Percentiles rank a stretch among this genome's conserved stretches.
phyloP scores from a whole-genome alignment of 2,113 vertebrate species.

The Epinephelus moara region DNA sequence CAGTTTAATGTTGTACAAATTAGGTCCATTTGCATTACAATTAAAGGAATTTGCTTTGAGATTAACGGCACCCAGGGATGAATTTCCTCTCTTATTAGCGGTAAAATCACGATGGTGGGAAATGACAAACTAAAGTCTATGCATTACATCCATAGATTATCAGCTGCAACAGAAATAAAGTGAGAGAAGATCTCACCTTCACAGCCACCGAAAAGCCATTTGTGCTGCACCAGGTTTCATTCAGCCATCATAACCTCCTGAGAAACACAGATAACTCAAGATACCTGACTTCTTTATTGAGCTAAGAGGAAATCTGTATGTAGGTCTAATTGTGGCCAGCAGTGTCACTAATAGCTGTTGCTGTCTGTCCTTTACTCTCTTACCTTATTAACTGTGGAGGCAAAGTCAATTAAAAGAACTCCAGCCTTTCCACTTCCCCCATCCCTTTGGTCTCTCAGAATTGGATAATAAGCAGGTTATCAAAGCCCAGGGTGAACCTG shows the following conservation, averaged over 20 bases:
- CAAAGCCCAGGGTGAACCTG: background rate
- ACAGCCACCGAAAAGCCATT: background rate
- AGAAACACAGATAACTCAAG: conserved; percentile 45
- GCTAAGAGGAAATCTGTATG: conserved; percentile 21
- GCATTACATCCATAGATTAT: conserved; percentile 32
- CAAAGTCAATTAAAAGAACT: conserved; percentile 62
- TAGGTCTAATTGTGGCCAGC: conserved; percentile 43
- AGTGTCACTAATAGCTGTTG: conserved; percentile 33
- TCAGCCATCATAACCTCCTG: background rate
- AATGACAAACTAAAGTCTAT: conserved; percentile 44
- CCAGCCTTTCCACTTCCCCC: conserved; percentile 1
- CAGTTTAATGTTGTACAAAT: conserved; percentile 42
- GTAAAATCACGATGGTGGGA: conserved; percentile 47
- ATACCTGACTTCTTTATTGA: conserved; percentile 36
- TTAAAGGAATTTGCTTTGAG: conserved; percentile 48
- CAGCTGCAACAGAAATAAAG: conserved; percentile 3
- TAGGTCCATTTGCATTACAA: conserved; percentile 52
- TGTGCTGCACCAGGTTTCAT: background rate
- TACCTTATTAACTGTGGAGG: conserved; percentile 56
- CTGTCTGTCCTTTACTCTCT: conserved; percentile 23
- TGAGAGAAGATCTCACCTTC: background rate
- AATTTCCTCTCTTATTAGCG: conserved; percentile 42
- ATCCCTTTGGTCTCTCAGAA: background rate
- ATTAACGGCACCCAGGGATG: conserved; percentile 48
- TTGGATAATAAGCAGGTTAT: conserved; percentile 2